Base-by-base conservation (phyloP, 2,113 vertebrate genomes). In the Brachyhypopomus gauderio region DNA sequence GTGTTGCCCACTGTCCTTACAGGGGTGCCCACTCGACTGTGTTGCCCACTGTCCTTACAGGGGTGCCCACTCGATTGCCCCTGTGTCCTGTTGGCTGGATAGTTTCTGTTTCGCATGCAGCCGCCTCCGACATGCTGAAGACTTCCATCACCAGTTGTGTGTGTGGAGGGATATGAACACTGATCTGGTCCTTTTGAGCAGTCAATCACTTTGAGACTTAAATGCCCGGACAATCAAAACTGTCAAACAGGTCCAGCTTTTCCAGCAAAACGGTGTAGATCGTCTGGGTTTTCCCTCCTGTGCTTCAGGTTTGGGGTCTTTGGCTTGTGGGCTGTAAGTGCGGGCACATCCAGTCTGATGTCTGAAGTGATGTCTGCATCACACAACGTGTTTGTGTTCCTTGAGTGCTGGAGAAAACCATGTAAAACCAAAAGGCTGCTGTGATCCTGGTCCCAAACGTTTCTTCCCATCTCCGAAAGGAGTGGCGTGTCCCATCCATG, bases 141-240 rank as follows among this genome's bases (percentile, higher is more conserved):
- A 12, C 23, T 16, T 64, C 45, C 45, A 52, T 52, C 45, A 52
- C 62, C 60, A 63, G 12, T 69, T 82, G 60, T 22, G 34, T 23
- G 69, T 23, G 23, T 55, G 12, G 5, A 27, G 19, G 25, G 22
- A 55, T 11, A 12, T 14, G 45, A 52, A 52, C 45, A 77, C 22
- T 64, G 3, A 73, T 59, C 34, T 60, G 30, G 6, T 79, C 30
- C 16, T 20, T 30, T 17, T 73, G 16, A 23, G 20, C 45, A 27
- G 69, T 34, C 5, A 6, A 17, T 77, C 70, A 66, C 55, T 34
- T 45, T 63, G 55, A 70, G 66, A 81, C 66, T 74, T 74, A 22
- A 77, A 77, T 25, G 75, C 79, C 73, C 16, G 76, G 74, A 86
- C 81, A 48, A 78, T 86, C 76, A 79, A 59, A 58, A 63, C 66